These are phyloP conservation scores for Astur gentilis DNA, from an alignment of 2,113 vertebrate genomes.

Conservation along the genomic window DNA sequence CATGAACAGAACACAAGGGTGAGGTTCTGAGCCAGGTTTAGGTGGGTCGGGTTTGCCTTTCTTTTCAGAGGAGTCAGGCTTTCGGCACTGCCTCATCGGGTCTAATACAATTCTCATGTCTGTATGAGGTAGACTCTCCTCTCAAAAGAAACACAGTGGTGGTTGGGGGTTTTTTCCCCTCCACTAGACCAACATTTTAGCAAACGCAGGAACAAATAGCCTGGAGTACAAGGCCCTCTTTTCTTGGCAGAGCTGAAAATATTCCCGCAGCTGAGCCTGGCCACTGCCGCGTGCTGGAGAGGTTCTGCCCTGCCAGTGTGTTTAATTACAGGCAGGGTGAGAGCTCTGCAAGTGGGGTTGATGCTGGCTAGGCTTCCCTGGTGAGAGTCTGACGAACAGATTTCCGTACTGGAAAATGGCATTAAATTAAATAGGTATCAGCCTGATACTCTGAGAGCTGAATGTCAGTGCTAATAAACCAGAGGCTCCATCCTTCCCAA, in stretches of 20 bases:
- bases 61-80: background rate
- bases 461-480: constrained; percentile 54
- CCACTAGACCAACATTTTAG: background rate
- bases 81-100: background rate
- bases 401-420: background rate
- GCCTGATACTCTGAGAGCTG: background rate
- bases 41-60: background rate
- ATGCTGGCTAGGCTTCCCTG: background rate
- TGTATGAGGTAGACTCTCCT: background rate
- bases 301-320: background rate
- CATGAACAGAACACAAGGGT: rapidly evolving
- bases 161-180: background rate
- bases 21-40: background rate
- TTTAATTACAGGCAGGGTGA: background rate
- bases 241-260: background rate
- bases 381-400: background rate
- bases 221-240: background rate
- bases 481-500: constrained; percentile 13
- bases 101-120: rapidly evolving
- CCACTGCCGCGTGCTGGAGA: background rate
- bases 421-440: constrained; percentile 12
- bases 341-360: background rate
- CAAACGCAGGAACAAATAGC: background rate
- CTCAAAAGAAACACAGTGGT: background rate
- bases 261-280: background rate